phyloP scores from a whole-genome alignment of 2,113 vertebrate species.

The Peromyscus californicus region DNA sequence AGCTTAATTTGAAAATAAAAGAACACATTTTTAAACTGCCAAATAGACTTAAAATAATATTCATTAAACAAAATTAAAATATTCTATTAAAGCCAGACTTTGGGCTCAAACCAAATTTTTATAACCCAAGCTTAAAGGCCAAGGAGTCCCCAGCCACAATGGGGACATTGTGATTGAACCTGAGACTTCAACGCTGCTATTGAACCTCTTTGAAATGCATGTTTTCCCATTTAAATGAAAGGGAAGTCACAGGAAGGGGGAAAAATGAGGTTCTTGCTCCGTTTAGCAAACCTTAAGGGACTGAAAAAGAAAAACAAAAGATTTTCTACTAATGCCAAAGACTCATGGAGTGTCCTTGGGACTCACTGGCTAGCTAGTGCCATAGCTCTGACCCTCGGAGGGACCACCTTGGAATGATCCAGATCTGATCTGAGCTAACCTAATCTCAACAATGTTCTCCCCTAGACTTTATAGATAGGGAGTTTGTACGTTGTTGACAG shows the following conservation, averaged over 20 bases:
- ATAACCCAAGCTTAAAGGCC: slow-evolving; percentile 83
- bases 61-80: slow-evolving; percentile 85
- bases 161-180: slow-evolving; percentile 81
- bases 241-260: slow-evolving; percentile 64
- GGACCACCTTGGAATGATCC: background rate
- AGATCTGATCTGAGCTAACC: background rate
- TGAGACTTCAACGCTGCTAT: slow-evolving; percentile 69
- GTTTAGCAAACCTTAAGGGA: slow-evolving; percentile 69
- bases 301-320: slow-evolving; percentile 81
- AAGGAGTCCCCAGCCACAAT: slow-evolving; percentile 81
- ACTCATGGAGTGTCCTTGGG: background rate
- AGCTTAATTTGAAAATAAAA: slow-evolving; percentile 81
- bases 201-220: slow-evolving; percentile 79
- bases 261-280: slow-evolving; percentile 65
- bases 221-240: slow-evolving; percentile 78
- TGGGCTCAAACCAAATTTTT: slow-evolving; percentile 83
- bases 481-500: background rate
- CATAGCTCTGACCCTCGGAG: background rate
- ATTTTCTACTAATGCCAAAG: slow-evolving; percentile 58
- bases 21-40: slow-evolving; percentile 80
- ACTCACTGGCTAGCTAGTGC: background rate
- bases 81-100: slow-evolving; percentile 85
- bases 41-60: slow-evolving; percentile 83
- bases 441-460: background rate
- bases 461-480: background rate